Evolutionary conservation across 2,888 invertebrate species (phyloP), one percentile per base, ranked within the genome.

Genomic region (Lobophora halterata): DNA sequence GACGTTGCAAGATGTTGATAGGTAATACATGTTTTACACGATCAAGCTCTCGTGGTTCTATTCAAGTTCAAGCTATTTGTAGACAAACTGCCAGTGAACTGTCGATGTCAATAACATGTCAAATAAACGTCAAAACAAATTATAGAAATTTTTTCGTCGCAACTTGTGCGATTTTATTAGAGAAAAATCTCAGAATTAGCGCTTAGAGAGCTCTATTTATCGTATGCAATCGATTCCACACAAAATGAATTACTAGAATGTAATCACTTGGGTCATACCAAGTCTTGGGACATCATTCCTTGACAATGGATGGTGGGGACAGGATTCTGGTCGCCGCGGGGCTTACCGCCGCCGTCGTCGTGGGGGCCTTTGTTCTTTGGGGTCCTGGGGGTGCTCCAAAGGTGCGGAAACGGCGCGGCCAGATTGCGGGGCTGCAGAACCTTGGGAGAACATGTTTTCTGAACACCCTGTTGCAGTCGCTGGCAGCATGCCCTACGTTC

Each of bases 391-490:
- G 91, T 57, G 88, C 93, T 58, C 79, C 91, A 3, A 86, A 89
- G 41, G 79, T 90, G 37, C 83, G 91, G 18, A 90, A 91, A 62
- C 83, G 91, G 14, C 85, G 91, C 58, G 95, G 95, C 10, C 92
- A 94, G 70, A 90, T 95, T 33, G 92, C 94, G 12, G 98, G 97
- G 4, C 89, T 98, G 18, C 93, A 94, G 53, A 98, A 98, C 85
- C 89, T 97, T 49, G 97, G 97, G 21, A 93, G 95, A 55, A 97
- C 97, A 0, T 98, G 98, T 77, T 98, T 97, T 72, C 83, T 98
- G 34, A 98, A 98, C 81, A 95, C 97, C 0, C 85, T 97, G 26
- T 87, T 98, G 12, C 98, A 98, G 83, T 95, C 96, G 1, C 82
- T 97, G 52, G 95, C 97, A 11, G 94, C 97, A 2, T 96, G 96